These are phyloP conservation scores for Eulacestoma nigropectus DNA, from an alignment of 2,113 vertebrate species.

Conservation along the genomic window DNA sequence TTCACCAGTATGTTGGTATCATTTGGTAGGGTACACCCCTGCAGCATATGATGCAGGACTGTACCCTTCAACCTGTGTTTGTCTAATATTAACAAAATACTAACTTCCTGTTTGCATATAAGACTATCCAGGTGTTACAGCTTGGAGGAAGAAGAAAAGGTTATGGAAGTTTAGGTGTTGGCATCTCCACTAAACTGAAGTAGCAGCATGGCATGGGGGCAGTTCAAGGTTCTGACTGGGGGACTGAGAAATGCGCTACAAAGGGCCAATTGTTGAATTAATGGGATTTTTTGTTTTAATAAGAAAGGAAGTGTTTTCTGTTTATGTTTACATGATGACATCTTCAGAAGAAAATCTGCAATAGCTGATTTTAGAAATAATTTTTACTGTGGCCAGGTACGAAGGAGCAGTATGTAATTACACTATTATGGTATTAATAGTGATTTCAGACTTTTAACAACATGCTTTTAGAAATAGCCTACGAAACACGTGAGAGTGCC, in stretches of 20 bases:
- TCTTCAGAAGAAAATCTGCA: neutral
- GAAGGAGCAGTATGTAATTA: neutral
- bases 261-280: neutral
- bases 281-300: neutral
- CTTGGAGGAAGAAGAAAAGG: neutral
- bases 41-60: neutral
- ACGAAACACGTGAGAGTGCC: accelerated
- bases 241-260: neutral
- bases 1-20: neutral
- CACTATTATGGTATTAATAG: neutral
- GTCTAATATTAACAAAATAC: neutral
- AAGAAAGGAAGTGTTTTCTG: neutral
- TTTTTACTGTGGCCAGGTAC: neutral
- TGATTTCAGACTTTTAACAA: neutral
- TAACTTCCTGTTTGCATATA: neutral
- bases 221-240: neutral
- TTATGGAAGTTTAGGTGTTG: neutral
- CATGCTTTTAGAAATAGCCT: neutral
- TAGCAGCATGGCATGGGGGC: accelerated
- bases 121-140: neutral
- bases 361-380: neutral
- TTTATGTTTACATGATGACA: neutral
- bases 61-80: neutral
- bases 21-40: neutral
- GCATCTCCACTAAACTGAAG: neutral